A percentile compares a stretch with the other conserved stretches of the same genome.
phyloP scores from a whole-genome alignment of 2,797 vertebrate genomes.

The Pelobates cultripes region DNA sequence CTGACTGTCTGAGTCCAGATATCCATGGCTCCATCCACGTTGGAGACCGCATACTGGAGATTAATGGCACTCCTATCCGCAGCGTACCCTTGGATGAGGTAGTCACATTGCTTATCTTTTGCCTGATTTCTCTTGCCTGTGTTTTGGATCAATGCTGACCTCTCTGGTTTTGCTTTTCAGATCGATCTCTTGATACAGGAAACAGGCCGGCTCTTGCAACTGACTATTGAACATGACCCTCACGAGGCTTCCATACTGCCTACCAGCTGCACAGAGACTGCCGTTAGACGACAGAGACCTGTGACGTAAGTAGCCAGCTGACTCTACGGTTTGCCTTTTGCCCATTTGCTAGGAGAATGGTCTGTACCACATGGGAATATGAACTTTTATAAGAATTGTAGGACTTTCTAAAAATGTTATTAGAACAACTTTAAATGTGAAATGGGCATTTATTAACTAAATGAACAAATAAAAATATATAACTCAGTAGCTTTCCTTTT shows the following conservation, averaged over 20 bases:
- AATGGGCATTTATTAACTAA: too few relatives aligned
- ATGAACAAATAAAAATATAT: too few relatives aligned
- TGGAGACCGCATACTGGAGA: conserved; percentile 94
- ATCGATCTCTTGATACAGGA: conserved; percentile 95
- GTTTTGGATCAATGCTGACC: not conserved
- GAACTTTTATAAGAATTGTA: too few relatives aligned
- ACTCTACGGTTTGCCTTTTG: too few relatives aligned
- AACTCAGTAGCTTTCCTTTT: too few relatives aligned
- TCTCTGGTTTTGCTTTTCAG: conserved; percentile 61
- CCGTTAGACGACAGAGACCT: conserved; percentile 64
- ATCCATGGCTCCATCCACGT: conserved; percentile 96
- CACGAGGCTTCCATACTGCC: conserved; percentile 78
- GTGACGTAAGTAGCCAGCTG: conserved; percentile 79
- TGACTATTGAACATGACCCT: conserved; percentile 95
- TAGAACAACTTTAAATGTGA: too few relatives aligned
- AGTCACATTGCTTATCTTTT: not conserved
- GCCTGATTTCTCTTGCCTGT: not conserved
- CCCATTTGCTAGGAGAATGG: too few relatives aligned
- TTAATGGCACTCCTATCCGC: conserved; percentile 93
- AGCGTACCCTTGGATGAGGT: conserved; percentile 95
- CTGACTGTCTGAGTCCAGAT: conserved; percentile 92
- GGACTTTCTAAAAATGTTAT: too few relatives aligned
- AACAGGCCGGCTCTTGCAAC: conserved; percentile 91
- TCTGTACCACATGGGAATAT: too few relatives aligned
- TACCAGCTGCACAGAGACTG: conserved; percentile 72